Conservation (phyloP, 2,113 vertebrate genomes). For the Dicerorhinus sumatrensis region DNA sequence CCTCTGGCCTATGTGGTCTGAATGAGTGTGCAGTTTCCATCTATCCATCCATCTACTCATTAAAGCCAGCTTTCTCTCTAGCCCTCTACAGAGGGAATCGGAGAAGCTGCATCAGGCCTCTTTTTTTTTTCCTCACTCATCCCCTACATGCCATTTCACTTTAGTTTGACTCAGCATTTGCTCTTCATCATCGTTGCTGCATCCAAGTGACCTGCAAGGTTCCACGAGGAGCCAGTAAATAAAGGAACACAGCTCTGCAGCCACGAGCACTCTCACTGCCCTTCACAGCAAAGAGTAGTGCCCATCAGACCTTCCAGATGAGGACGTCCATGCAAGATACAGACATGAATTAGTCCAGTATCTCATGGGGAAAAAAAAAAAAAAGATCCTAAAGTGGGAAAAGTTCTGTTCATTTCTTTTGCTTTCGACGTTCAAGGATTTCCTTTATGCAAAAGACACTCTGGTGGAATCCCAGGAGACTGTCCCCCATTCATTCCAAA, state of each 20-base stretch:
- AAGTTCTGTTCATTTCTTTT: slow-evolving; percentile 76
- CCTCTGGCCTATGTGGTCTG: slow-evolving; percentile 73
- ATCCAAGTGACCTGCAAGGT: slow-evolving; percentile 27
- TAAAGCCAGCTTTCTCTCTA: slow-evolving; percentile 66
- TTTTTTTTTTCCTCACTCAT: slow-evolving; percentile 45
- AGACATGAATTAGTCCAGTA: not conserved
- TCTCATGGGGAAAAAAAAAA: not conserved
- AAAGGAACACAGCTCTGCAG: slow-evolving; percentile 42
- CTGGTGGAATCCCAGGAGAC: not conserved
- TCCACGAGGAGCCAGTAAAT: not conserved
- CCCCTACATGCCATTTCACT: slow-evolving; percentile 40
- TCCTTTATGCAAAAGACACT: slow-evolving; percentile 1
- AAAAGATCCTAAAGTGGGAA: not conserved
- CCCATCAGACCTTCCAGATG: not conserved
- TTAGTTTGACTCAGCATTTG: slow-evolving; percentile 71
- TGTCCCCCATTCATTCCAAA: not conserved
- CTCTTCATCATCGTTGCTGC: slow-evolving; percentile 74
- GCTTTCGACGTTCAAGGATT: slow-evolving; percentile 32
- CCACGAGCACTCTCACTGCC: not conserved
- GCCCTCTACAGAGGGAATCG: not conserved
- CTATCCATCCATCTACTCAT: slow-evolving; percentile 33
- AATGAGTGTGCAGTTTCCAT: slow-evolving; percentile 77
- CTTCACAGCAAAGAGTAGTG: not conserved
- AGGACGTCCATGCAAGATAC: not conserved
- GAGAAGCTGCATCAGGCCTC: slow-evolving; percentile 59